Percentiles rank a stretch among this genome's conserved stretches.
These are phyloP conservation scores for Rhingia campestris DNA, from an alignment of 2,888 invertebrate species.

Conservation along the genomic window DNA sequence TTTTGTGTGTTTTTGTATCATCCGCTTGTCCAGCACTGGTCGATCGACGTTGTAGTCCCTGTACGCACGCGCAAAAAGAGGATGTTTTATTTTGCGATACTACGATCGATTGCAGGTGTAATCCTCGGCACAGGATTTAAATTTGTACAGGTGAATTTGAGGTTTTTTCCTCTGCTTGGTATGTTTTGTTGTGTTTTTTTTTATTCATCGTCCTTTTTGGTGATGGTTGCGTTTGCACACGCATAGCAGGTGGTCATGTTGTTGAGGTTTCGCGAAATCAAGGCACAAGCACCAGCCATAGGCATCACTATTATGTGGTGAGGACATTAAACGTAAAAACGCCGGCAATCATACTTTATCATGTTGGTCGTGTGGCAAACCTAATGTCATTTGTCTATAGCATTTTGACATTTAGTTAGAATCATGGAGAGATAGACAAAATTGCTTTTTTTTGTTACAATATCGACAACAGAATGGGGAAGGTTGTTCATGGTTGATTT, in stretches of 20 bases:
- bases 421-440: slow-evolving; percentile 10
- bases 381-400: slow-evolving; percentile 56
- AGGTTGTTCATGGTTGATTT: no score
- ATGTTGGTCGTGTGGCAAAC: slow-evolving; percentile 66
- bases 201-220: slow-evolving; percentile 64
- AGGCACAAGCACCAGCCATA: slow-evolving; percentile 38
- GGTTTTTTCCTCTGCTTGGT: slow-evolving; percentile 18
- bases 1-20: slow-evolving; percentile 53
- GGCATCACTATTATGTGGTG: slow-evolving; percentile 38
- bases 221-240: slow-evolving; percentile 63
- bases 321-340: slow-evolving; percentile 57
- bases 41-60: slow-evolving; percentile 21
- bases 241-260: slow-evolving; percentile 71
- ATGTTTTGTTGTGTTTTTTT: slow-evolving; percentile 17
- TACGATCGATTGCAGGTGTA: slow-evolving; percentile 72
- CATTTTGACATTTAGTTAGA: slow-evolving; percentile 48
- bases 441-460: neutral
- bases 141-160: slow-evolving; percentile 72
- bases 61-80: slow-evolving; percentile 32
- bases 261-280: slow-evolving; percentile 65
- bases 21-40: slow-evolving; percentile 43
- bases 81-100: slow-evolving; percentile 69
- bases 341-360: slow-evolving; percentile 52
- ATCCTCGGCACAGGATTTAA: slow-evolving; percentile 72
- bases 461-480: no score